Percentiles rank a stretch among this genome's conserved stretches.
Evolutionary conservation across 2,113 vertebrate genomes (phyloP).

Genomic region (Deroptyus accipitrinus): DNA sequence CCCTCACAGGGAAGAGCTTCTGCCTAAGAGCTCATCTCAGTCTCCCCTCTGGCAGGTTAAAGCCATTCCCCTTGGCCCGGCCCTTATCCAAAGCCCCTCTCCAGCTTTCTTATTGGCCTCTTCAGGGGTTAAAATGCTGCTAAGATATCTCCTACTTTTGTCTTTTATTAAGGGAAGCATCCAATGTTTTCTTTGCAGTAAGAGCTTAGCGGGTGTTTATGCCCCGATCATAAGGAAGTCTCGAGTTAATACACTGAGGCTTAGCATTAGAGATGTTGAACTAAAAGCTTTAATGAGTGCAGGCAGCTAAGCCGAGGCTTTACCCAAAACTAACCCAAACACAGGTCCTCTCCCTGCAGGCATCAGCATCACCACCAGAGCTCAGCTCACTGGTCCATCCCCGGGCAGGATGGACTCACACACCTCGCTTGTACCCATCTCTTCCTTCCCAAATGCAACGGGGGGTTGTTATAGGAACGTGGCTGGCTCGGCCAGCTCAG

Average conservation of each 20-base stretch:
- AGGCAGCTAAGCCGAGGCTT: not conserved
- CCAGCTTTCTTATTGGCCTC: not conserved
- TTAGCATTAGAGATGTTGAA: slow-evolving; percentile 35
- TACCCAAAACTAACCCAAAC: not conserved
- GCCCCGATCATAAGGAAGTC: not conserved
- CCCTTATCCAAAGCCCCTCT: not conserved
- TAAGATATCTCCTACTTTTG: not conserved
- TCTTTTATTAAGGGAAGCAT: not conserved
- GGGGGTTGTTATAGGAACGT: not conserved
- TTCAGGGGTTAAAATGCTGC: not conserved
- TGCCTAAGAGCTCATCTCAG: not conserved
- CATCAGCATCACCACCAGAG: not conserved
- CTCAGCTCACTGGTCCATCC: not conserved
- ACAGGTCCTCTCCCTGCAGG: not conserved
- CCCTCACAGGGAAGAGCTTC: no score
- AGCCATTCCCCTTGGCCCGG: not conserved
- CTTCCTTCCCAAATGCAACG: not conserved
- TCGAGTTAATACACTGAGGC: slow-evolving; percentile 16
- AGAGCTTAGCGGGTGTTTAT: not conserved
- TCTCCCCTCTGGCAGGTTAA: not conserved
- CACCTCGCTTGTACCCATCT: fast-evolving
- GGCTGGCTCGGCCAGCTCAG: not conserved
- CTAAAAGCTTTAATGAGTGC: slow-evolving; percentile 32
- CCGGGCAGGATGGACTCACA: fast-evolving
- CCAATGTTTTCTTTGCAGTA: not conserved